A percentile compares a stretch with the other conserved stretches of the same genome.
phyloP scores from a whole-genome alignment of 2,797 vertebrate genomes.

The Coccyzus lansbergi region DNA sequence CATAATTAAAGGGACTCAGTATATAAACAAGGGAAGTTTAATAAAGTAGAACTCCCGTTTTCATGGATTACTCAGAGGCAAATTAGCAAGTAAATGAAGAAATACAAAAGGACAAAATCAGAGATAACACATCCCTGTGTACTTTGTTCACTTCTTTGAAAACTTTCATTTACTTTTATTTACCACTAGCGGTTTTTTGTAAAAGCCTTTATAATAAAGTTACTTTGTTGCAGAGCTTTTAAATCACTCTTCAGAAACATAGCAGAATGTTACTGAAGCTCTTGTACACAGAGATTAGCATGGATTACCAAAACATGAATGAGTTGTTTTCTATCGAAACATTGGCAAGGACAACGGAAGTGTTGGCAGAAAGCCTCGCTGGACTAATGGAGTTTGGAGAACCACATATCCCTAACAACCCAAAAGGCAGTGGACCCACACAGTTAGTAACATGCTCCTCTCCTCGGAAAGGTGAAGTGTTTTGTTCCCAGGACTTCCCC shows the following conservation, averaged over 20 bases:
- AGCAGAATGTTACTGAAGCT: neutral
- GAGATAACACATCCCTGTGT: neutral
- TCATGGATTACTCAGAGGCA: neutral
- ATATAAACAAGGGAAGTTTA: neutral
- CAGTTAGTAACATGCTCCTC: rapidly evolving
- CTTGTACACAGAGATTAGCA: neutral
- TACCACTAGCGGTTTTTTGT: neutral
- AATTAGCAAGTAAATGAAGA: neutral
- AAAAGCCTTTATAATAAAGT: neutral
- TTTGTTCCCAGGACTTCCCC: neutral
- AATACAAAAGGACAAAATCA: neutral
- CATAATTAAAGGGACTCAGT: neutral
- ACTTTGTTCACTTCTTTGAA: neutral
- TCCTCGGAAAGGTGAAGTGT: neutral
- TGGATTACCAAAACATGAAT: constrained; percentile 8
- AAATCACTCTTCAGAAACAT: neutral
- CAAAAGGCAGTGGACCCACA: neutral
- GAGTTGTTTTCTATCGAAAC: neutral
- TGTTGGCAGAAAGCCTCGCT: neutral
- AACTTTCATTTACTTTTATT: neutral
- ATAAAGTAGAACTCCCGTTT: neutral
- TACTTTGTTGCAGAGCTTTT: neutral
- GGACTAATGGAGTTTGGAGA: neutral
- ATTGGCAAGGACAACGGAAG: neutral
- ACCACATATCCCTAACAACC: neutral